phyloP scores from a whole-genome alignment of 1,140 invertebrate species.

The Drosophila lacteicornis region DNA sequence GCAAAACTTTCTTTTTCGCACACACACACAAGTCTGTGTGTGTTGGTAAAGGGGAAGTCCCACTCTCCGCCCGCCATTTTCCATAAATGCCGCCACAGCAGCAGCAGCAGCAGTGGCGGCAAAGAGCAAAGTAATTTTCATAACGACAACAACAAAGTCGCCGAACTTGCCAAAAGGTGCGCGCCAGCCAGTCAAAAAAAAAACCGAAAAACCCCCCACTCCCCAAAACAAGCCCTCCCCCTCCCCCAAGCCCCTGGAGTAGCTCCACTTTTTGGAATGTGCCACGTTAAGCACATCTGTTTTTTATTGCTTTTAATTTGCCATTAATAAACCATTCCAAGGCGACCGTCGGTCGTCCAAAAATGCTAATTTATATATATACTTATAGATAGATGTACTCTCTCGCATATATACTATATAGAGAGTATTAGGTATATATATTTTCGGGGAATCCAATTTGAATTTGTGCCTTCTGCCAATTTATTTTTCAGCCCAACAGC shows the following conservation, averaged over 20 bases:
- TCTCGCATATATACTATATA: conserved; percentile 31
- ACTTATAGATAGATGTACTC: conserved; percentile 56
- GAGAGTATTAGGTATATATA: conserved; percentile 57
- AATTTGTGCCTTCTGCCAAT: conserved; percentile 44
- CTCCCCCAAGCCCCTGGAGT: background rate
- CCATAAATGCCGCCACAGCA: conserved; percentile 53
- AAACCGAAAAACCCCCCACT: background rate
- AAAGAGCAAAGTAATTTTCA: conserved; percentile 82
- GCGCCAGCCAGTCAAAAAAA: conserved; percentile 35
- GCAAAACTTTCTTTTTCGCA: conserved; percentile 81
- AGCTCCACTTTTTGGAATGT: conserved; percentile 66
- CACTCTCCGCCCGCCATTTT: conserved; percentile 4
- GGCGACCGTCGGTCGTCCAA: conserved; percentile 57
- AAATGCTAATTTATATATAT: conserved; percentile 79
- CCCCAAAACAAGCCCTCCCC: background rate
- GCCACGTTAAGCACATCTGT: conserved; percentile 84
- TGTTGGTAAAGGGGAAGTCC: conserved; percentile 9
- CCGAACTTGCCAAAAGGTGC: conserved; percentile 77
- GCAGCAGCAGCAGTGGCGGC: conserved; percentile 44
- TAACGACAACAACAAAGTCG: conserved; percentile 75
- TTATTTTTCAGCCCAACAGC: conserved; percentile 1
- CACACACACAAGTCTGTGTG: conserved; percentile 5
- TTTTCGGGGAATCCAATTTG: conserved; percentile 44
- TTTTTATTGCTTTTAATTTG: conserved; percentile 85
- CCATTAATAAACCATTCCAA: conserved; percentile 84